Conservation (phyloP, 2,113 vertebrate species). For the Elephas maximus region DNA sequence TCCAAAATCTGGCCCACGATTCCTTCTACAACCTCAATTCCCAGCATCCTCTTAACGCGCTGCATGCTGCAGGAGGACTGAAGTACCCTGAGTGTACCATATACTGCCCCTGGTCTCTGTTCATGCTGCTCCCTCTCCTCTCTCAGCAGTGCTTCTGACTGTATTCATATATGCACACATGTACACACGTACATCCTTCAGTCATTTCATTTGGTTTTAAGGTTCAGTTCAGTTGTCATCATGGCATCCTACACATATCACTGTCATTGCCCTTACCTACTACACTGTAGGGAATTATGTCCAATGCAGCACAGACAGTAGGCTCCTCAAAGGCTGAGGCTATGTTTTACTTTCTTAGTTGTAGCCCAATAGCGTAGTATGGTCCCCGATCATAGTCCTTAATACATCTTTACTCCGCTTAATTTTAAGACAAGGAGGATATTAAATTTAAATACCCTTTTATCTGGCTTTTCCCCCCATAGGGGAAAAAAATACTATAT, state of each 20-base stretch:
- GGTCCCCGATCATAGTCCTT: not conserved
- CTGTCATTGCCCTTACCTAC: not conserved
- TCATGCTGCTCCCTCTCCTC: not conserved
- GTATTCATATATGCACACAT: too few species aligned
- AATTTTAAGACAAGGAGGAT: not conserved
- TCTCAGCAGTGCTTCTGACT: rapidly evolving
- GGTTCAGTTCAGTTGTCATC: not conserved
- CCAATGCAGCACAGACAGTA: not conserved
- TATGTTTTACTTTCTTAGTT: not conserved
- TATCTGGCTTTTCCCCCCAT: not conserved
- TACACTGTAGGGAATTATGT: not conserved
- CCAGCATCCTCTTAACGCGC: not conserved
- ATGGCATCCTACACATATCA: not conserved
- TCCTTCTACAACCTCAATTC: not conserved
- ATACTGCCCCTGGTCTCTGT: not conserved
- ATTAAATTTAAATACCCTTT: not conserved
- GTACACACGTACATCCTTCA: not conserved
- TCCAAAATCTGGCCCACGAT: not conserved
- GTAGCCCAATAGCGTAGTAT: not conserved
- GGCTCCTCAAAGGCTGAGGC: not conserved
- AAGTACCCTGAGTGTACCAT: not conserved
- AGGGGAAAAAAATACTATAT: not conserved
- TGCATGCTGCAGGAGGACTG: not conserved
- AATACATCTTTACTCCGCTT: not conserved
- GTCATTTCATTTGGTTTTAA: not conserved